Conservation (phyloP, 2,888 invertebrate genomes). For the Temnothorax unifasciatus region DNA sequence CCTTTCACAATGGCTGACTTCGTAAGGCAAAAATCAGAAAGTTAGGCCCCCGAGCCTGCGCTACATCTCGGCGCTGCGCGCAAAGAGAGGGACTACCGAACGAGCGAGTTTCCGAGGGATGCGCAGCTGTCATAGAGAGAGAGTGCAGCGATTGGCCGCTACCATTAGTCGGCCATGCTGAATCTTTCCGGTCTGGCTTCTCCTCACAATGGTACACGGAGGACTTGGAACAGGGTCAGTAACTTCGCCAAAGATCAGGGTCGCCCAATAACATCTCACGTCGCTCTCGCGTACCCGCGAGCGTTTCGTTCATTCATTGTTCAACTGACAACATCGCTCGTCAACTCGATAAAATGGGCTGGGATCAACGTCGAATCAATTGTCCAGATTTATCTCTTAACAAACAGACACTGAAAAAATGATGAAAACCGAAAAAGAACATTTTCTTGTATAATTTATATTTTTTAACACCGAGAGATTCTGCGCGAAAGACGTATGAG, state of each 20-base stretch:
- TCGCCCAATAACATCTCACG: constrained; percentile 55
- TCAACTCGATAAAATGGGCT: constrained; percentile 17
- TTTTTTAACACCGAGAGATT: background rate
- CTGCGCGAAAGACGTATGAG: background rate
- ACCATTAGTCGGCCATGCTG: constrained; percentile 83
- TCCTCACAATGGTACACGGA: constrained; percentile 79
- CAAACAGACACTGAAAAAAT: background rate
- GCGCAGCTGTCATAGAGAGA: constrained; percentile 83
- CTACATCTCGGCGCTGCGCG: constrained; percentile 59
- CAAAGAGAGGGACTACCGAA: constrained; percentile 65
- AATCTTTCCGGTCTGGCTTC: constrained; percentile 85
- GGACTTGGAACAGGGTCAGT: constrained; percentile 64
- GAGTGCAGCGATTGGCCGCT: constrained; percentile 81
- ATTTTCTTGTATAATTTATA: background rate
- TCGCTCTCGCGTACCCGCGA: constrained; percentile 24
- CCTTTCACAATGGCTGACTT: constrained; percentile 85
- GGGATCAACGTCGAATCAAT: constrained; percentile 22
- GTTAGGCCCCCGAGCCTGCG: constrained; percentile 79
- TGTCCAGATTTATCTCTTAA: constrained; percentile 6
- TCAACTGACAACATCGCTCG: constrained; percentile 21
- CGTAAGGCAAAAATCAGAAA: constrained; percentile 86
- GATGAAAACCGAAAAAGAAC: background rate
- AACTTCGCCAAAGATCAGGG: constrained; percentile 52
- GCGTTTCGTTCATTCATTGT: constrained; percentile 37
- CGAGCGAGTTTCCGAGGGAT: constrained; percentile 80